Conservation (phyloP, 2,113 vertebrate species). For the Chrysochloris asiatica region DNA sequence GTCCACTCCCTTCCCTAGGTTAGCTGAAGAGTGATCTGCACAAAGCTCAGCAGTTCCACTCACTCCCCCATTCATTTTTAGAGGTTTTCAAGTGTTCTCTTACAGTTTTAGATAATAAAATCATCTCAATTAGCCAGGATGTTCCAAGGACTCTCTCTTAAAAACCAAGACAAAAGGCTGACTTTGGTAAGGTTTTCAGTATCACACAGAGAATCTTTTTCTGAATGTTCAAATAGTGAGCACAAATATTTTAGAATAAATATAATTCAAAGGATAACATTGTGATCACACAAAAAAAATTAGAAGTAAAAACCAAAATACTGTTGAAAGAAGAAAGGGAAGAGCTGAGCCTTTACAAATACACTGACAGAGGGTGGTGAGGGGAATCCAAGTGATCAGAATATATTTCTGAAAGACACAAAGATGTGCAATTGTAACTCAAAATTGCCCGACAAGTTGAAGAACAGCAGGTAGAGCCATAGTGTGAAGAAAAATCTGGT, state of each 20-base stretch:
- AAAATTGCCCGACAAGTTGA: neutral
- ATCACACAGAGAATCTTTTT: neutral
- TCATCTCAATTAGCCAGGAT: neutral
- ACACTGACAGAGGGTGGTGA: fast-evolving
- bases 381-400: too few species aligned
- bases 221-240: neutral
- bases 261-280: fast-evolving
- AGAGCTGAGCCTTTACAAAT: neutral
- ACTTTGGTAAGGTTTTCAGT: neutral
- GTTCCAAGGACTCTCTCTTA: neutral
- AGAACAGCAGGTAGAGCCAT: neutral
- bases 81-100: too few species aligned
- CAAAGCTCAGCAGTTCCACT: neutral
- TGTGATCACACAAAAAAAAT: neutral
- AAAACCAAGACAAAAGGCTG: neutral
- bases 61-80: neutral
- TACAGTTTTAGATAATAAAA: neutral
- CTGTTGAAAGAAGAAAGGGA: fast-evolving
- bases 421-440: neutral
- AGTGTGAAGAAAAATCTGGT: neutral
- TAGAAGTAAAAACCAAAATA: neutral
- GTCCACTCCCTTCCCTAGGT: neutral
- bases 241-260: neutral
- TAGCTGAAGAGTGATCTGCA: neutral
- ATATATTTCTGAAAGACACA: neutral